These are phyloP conservation scores for Sus scrofa DNA, from an alignment of 2,113 vertebrate species.

Conservation along the genomic window DNA sequence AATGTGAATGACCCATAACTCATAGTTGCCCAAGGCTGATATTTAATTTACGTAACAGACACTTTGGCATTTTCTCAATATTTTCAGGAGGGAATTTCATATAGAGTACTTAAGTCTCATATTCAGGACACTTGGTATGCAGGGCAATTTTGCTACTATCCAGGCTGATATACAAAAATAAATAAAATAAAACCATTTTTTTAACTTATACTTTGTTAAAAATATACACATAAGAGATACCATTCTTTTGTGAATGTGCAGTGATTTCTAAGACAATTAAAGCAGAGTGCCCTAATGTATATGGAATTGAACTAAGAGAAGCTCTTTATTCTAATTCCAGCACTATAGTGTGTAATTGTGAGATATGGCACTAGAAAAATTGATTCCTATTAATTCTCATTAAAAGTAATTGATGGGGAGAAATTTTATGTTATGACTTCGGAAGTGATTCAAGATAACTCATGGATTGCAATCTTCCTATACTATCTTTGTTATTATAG, in stretches of 20 bases:
- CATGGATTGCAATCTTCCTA: constrained; percentile 64
- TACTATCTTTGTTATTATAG: constrained; percentile 53
- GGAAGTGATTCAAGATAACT: constrained; percentile 64
- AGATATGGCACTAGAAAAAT: constrained; percentile 65
- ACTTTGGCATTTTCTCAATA: constrained; percentile 70
- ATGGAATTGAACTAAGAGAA: constrained; percentile 15
- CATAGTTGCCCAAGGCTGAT: constrained; percentile 74
- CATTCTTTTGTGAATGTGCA: constrained; percentile 22
- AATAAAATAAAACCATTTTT: constrained; percentile 71
- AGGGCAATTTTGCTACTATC: constrained; percentile 20
- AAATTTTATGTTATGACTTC: constrained; percentile 59
- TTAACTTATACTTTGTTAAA: constrained; percentile 64
- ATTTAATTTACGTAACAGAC: constrained; percentile 82
- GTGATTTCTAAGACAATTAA: constrained; percentile 57
- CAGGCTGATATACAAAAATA: constrained; percentile 64
- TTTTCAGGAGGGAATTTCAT: constrained; percentile 63
- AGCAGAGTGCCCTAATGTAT: not conserved
- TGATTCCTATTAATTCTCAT: constrained; percentile 70
- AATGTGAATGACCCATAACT: constrained; percentile 79
- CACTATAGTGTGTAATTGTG: not conserved
- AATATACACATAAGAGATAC: constrained; percentile 18
- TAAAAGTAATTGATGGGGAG: constrained; percentile 60
- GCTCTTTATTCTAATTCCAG: constrained; percentile 42
- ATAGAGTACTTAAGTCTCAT: constrained; percentile 48
- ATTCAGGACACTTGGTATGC: constrained; percentile 60